phyloP scores from a whole-genome alignment of 2,888 invertebrate species.

The Dolomedes plantarius region DNA sequence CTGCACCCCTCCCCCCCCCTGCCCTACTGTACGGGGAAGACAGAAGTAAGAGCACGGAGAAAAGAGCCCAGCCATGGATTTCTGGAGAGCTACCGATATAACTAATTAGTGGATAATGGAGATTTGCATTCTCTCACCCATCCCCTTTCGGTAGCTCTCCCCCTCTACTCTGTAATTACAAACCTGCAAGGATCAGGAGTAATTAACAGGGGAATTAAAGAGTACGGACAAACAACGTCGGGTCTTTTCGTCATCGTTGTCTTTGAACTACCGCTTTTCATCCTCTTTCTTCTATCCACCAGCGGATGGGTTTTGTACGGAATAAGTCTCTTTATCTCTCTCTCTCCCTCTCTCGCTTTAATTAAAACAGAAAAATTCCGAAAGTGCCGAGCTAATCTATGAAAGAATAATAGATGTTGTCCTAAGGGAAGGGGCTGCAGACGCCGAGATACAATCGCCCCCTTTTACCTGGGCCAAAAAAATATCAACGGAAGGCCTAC shows the following conservation, averaged over 20 bases:
- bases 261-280: constrained; percentile 69
- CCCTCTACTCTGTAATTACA: constrained; percentile 68
- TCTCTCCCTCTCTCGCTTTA: constrained; percentile 48
- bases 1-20: constrained; percentile 50
- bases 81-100: constrained; percentile 67
- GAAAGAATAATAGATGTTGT: constrained; percentile 71
- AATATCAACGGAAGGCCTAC: constrained; percentile 56
- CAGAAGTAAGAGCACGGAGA: constrained; percentile 63
- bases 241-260: constrained; percentile 68
- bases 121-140: constrained; percentile 69
- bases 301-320: constrained; percentile 60
- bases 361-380: constrained; percentile 71
- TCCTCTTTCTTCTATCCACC: constrained; percentile 45
- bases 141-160: constrained; percentile 39
- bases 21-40: constrained; percentile 41
- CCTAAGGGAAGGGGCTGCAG: constrained; percentile 69
- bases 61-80: constrained; percentile 47
- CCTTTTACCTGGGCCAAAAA: constrained; percentile 43
- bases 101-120: constrained; percentile 72
- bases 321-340: constrained; percentile 66
- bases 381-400: constrained; percentile 71
- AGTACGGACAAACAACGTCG: constrained; percentile 68
- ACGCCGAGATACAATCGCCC: constrained; percentile 60
- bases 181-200: constrained; percentile 70
- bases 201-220: constrained; percentile 72